phyloP scores from a whole-genome alignment of 2,888 invertebrate genomes.

The Eurytoma adleriae region DNA sequence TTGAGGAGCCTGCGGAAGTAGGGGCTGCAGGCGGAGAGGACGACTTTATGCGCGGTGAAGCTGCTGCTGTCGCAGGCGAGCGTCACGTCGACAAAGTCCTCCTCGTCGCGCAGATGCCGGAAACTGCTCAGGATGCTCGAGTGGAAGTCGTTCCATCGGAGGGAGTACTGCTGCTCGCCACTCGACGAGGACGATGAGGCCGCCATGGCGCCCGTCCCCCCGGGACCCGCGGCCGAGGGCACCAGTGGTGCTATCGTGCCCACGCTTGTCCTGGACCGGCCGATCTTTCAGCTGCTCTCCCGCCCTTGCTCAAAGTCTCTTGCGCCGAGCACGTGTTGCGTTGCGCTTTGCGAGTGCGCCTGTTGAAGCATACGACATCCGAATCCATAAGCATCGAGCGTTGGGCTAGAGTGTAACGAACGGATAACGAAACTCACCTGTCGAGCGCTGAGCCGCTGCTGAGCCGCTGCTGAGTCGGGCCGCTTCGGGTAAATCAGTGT shows the following conservation, averaged over 20 bases:
- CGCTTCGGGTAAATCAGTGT: background rate
- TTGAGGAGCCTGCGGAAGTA: slow-evolving; percentile 92
- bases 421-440: background rate
- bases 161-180: slow-evolving; percentile 91
- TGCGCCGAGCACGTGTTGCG: background rate
- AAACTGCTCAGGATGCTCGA: slow-evolving; percentile 93
- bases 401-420: too few relatives aligned
- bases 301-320: background rate
- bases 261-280: slow-evolving; percentile 54
- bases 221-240: slow-evolving; percentile 77
- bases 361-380: background rate
- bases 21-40: slow-evolving; percentile 94
- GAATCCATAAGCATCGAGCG: too few relatives aligned
- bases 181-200: slow-evolving; percentile 74
- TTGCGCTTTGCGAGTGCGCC: background rate
- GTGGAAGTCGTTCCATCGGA: slow-evolving; percentile 97
- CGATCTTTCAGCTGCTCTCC: slow-evolving; percentile 33
- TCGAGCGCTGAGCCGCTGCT: background rate
- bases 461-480: background rate
- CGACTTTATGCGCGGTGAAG: slow-evolving; percentile 93
- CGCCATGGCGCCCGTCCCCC: slow-evolving; percentile 75
- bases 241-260: slow-evolving; percentile 76
- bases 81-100: slow-evolving; percentile 95
- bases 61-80: slow-evolving; percentile 93
- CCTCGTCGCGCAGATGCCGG: slow-evolving; percentile 91